A percentile compares a stretch with the other conserved stretches of the same genome.
These are phyloP conservation scores for Lordiphosa clarofinis DNA, from an alignment of 1,140 invertebrate genomes.

Conservation along the genomic window DNA sequence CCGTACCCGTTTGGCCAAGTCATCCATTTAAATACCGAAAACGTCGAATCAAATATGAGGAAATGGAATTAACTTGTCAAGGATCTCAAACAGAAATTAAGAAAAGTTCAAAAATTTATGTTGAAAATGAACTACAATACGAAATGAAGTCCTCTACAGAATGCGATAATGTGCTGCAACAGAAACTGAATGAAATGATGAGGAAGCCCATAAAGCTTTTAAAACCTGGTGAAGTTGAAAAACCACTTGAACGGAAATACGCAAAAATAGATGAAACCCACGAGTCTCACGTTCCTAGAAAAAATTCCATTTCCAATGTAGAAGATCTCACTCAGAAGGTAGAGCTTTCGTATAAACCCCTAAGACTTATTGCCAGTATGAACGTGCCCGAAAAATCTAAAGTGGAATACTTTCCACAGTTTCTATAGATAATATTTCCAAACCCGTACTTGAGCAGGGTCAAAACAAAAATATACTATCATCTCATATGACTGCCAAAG, in stretches of 20 bases:
- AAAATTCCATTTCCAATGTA: neutral
- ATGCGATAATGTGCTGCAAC: constrained; percentile 11
- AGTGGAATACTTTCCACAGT: neutral
- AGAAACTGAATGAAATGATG: constrained; percentile 42
- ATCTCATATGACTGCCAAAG: no score
- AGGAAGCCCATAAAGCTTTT: constrained; percentile 35
- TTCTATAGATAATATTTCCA: neutral
- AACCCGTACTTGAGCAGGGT: neutral
- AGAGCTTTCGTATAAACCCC: neutral
- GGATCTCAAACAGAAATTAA: neutral
- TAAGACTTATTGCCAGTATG: constrained; percentile 1
- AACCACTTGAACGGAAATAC: neutral
- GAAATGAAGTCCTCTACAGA: neutral
- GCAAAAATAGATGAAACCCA: neutral
- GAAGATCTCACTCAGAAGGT: neutral
- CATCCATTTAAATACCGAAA: constrained; percentile 18
- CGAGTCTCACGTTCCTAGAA: neutral
- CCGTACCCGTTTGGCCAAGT: constrained; percentile 20
- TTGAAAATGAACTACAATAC: neutral
- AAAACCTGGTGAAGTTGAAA: neutral
- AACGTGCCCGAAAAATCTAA: neutral
- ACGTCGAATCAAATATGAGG: constrained; percentile 7
- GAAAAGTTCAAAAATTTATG: neutral
- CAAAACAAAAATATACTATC: no score
- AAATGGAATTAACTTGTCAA: neutral